A percentile compares a stretch with the other conserved stretches of the same genome.
phyloP scores from a whole-genome alignment of 2,888 invertebrate genomes.

The Nowickia ferox region DNA sequence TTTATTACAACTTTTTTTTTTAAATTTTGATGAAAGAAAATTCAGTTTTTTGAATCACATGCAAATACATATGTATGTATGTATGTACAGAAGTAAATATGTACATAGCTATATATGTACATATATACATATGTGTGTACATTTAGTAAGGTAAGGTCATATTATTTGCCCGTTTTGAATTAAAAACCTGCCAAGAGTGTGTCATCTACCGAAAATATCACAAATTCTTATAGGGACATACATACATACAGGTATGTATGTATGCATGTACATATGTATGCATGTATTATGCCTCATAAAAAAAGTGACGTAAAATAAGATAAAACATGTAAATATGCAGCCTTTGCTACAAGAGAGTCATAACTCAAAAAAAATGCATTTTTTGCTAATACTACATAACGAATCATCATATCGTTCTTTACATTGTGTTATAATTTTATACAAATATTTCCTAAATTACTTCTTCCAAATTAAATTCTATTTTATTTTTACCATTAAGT shows the following conservation, averaged over 20 bases:
- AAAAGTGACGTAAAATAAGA: neutral
- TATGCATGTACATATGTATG: neutral
- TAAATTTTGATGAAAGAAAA: too few relatives aligned
- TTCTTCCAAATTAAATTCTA: too few relatives aligned
- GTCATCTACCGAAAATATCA: conserved; percentile 24
- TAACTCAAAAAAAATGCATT: too few relatives aligned
- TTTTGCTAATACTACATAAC: too few relatives aligned
- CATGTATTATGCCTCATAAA: neutral
- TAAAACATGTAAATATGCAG: neutral
- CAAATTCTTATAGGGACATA: neutral
- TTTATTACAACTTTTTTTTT: neutral
- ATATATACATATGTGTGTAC: neutral
- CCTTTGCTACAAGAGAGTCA: too few relatives aligned
- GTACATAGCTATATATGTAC: neutral
- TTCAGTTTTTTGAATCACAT: neutral
- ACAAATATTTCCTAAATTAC: too few relatives aligned
- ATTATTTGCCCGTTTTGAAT: neutral
- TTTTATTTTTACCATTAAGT: too few relatives aligned
- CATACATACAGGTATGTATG: neutral
- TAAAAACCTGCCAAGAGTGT: neutral
- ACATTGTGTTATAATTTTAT: too few relatives aligned
- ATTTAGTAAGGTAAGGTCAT: neutral
- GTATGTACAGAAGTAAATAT: neutral
- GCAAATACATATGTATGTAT: neutral
- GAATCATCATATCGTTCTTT: too few relatives aligned